Evolutionary conservation across 2,113 vertebrate species (phyloP), one percentile per base, ranked within the genome.

Genomic region (Pelvicachromis taeniatus): DNA sequence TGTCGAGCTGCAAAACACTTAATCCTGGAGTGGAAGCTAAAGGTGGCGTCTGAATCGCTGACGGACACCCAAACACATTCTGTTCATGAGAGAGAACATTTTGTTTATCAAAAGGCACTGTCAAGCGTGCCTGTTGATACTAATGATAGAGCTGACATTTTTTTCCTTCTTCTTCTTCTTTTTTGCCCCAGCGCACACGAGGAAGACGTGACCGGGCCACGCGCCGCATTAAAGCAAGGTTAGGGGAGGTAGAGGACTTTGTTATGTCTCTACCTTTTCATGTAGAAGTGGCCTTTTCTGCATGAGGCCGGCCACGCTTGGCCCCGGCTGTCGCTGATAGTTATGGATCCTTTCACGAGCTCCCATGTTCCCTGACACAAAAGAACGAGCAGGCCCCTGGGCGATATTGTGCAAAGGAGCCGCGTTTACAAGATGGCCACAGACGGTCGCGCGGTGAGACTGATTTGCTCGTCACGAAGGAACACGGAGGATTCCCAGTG

Each of bases 11-110:
- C 90, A 92, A 91, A 93, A 92, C 88, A 89, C 89, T 92, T 92
- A 84, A 92, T 93, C 91, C 91, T 86, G 88, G 86, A 91, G 89
- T 83, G 87, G 84, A 92, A 93, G 89, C 87, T 87, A 90, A 92
- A 94, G 87, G 92, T 92, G 92, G 88, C 54, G 88, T 87, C 89
- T 78, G 89, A 91, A 91, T 59, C 59, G 50, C 91, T 90, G 93
- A 94, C 70, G 91, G 94, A 94, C 93, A 93, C 90, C 88, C 87
- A 91, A 93, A 94, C 92, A 93, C 91, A 93, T 92, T 93, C 90
- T 92, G 92, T 92, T 94, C 91, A 91, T 78, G 83, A 86, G 86
- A 80, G 79, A 21, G 92, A 92, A 92, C 91, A 90, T 89, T 92
- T 88, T 92, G 90, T 95, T 94, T 88, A 88, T 92, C 81, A 53